Percentiles rank a stretch among this genome's conserved stretches.
Conservation (phyloP, 2,797 vertebrate species). For the Poecilia gillii region DNA sequence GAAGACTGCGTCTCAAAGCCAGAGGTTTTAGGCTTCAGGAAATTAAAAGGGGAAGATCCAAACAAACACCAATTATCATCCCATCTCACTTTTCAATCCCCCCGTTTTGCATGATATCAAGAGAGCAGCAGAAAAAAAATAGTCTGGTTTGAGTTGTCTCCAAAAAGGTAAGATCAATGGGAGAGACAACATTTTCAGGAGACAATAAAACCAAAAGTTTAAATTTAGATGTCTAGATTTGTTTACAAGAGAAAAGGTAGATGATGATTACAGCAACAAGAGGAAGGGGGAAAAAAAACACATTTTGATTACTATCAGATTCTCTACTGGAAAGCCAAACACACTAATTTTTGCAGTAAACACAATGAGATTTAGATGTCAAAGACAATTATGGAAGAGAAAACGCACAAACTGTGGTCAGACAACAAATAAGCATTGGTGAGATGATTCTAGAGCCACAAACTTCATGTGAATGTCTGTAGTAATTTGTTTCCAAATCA, state of each 20-base stretch:
- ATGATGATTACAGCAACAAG: conserved; percentile 27
- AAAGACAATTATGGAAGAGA: conserved; percentile 52
- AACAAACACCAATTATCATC: conserved; percentile 88
- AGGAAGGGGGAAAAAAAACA: conserved; percentile 23
- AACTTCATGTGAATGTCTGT: neutral
- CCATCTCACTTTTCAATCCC: conserved; percentile 86
- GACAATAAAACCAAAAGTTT: conserved; percentile 33
- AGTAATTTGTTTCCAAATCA: conserved; percentile 33
- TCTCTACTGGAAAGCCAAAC: conserved; percentile 58
- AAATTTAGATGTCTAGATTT: conserved; percentile 33
- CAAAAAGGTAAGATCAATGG: conserved; percentile 15
- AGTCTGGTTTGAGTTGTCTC: conserved; percentile 1
- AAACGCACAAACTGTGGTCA: conserved; percentile 31
- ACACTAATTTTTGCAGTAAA: conserved; percentile 60
- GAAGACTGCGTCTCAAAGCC: conserved; percentile 83
- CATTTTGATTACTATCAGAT: conserved; percentile 54
- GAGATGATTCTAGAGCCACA: conserved; percentile 3
- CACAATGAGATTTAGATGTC: conserved; percentile 53
- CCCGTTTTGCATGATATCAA: conserved; percentile 59
- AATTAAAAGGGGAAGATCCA: conserved; percentile 97
- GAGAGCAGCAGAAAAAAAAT: neutral
- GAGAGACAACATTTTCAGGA: neutral
- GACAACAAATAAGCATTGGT: conserved; percentile 46
- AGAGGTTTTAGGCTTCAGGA: conserved; percentile 91
- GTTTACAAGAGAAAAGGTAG: conserved; percentile 25